These are phyloP conservation scores for Podabrus alpinus DNA, from an alignment of 2,888 invertebrate species.

Conservation along the genomic window DNA sequence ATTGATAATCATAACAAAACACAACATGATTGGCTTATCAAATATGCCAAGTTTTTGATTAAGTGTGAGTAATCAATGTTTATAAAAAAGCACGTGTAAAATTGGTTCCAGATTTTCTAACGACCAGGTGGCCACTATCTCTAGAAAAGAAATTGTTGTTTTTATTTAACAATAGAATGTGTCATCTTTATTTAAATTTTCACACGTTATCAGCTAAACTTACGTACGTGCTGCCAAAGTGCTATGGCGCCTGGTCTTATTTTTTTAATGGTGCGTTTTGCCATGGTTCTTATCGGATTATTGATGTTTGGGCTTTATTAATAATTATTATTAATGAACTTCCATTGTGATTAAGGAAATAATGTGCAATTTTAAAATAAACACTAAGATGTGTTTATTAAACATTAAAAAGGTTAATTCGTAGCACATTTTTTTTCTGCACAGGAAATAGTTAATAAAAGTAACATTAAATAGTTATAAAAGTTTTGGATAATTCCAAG, in stretches of 20 bases:
- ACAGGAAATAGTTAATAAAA: slow-evolving; percentile 22
- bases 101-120: slow-evolving; percentile 10
- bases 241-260: not conserved
- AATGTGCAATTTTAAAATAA: not conserved
- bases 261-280: not conserved
- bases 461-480: slow-evolving; percentile 3
- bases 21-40: not conserved
- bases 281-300: not conserved
- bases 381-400: not conserved
- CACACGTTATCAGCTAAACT: slow-evolving; percentile 5
- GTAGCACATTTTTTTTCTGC: slow-evolving; percentile 3
- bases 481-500: slow-evolving; percentile 6
- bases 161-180: slow-evolving; percentile 15
- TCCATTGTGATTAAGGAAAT: not conserved
- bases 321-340: too few species aligned
- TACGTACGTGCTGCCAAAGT: not conserved
- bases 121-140: slow-evolving; percentile 27
- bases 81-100: slow-evolving; percentile 24
- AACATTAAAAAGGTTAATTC: slow-evolving; percentile 8
- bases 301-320: not conserved
- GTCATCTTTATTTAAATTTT: slow-evolving; percentile 7
- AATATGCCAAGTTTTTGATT: not conserved
- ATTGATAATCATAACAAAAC: not conserved
- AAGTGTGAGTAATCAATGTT: slow-evolving; percentile 25
- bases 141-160: not conserved